These are phyloP conservation scores for Cylindroiulus punctatus DNA, from an alignment of 2,888 invertebrate genomes.

Conservation along the genomic window DNA sequence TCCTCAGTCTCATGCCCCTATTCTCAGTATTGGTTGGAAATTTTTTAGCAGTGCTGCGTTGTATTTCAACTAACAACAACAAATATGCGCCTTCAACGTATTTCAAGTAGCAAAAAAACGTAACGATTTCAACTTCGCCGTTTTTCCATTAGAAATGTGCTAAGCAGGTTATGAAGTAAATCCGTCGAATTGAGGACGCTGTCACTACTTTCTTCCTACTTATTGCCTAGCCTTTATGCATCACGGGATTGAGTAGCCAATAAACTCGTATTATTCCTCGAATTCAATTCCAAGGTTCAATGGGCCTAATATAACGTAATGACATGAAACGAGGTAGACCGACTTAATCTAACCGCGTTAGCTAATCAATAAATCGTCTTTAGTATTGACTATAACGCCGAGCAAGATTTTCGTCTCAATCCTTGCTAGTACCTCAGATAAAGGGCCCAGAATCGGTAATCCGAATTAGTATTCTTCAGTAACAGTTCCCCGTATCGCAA, in stretches of 20 bases:
- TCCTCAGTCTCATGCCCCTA: background rate
- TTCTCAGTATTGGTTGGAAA: too few species aligned
- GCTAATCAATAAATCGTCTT: slow-evolving; percentile 24
- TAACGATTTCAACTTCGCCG: background rate
- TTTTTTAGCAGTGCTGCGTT: too few species aligned
- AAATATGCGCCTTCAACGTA: too few species aligned
- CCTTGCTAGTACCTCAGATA: background rate
- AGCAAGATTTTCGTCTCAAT: background rate
- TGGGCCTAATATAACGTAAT: slow-evolving; percentile 27
- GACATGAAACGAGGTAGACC: slow-evolving; percentile 40
- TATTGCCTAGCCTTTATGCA: slow-evolving; percentile 22
- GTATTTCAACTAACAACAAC: too few species aligned
- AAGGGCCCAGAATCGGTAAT: background rate
- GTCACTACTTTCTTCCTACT: background rate
- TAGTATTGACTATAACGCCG: background rate
- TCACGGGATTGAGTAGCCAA: background rate
- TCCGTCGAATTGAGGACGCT: background rate
- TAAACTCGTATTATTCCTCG: slow-evolving; percentile 37
- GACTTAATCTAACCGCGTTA: slow-evolving; percentile 42
- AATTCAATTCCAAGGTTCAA: slow-evolving; percentile 40
- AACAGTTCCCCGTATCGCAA: background rate
- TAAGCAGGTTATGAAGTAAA: background rate
- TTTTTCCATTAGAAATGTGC: slow-evolving; percentile 21
- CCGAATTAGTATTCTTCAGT: background rate
- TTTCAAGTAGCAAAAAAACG: too few species aligned